Evolutionary conservation across 2,888 invertebrate genomes (phyloP), one percentile per base, ranked within the genome.

Genomic region (Eupithecia centaureata): DNA sequence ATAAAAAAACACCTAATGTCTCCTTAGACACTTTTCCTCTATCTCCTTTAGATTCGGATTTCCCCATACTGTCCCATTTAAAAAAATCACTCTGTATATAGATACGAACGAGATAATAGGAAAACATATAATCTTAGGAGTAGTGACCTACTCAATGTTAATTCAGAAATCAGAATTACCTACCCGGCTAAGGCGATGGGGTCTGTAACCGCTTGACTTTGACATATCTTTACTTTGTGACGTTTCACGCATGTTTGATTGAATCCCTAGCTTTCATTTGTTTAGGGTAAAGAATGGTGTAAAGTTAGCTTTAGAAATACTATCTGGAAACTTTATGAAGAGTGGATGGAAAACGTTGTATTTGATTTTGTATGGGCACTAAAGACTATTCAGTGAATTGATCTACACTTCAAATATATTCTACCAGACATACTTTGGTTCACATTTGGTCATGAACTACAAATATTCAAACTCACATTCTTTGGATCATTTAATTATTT

Each of bases 161-260:
- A 78, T 76, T 79, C 61, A 71, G 28, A 63, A 51, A 42, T 30
- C 52, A 68, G 73, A 79, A 81, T 80, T 74, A 73, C 73, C 71
- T 71, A 67, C 72, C 74, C 65, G 52, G 32, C 25, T 73, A 73
- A 79, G 75, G 78, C 76, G 76, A 69, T 72, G 73, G 72, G 76
- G 82, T 78, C 77, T 77, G 69, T 77, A 80, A 82, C 80, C 81
- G 79, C 73, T 61, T 82, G 86, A 86, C 84, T 83, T 86, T 86
- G 81, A 81, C 75, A 79, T 77, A 79, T 71, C 70, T 73, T 68
- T 75, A 63, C 72, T 58, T 25, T 52, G 58, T 59, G 52, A 27
- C 15, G 27, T 4, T 52, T 5, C 25, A 22, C 22, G 22, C 47
- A 42, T 18, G 18, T 18, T 47, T 22, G 8, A 18, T 42, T 18